Base-by-base conservation (phyloP, 2,888 invertebrate species). In the Kuschelorhynchus macadamiae region DNA sequence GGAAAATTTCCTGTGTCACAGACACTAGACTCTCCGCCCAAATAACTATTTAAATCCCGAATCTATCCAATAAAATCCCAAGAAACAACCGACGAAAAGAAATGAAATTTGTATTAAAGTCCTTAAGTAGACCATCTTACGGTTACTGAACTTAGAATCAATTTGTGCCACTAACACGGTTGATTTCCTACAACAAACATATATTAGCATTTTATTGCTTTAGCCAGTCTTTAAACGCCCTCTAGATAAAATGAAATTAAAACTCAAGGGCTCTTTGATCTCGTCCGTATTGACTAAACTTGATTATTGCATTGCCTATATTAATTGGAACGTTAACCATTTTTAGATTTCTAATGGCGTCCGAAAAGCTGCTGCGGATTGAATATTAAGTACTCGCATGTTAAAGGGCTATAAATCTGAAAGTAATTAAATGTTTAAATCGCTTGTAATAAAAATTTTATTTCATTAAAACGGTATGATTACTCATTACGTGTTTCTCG, bases 191-290 rank as follows among this genome's bases (percentile, higher is more conserved):
- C 85, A 85, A 87, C 88, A 88, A 89, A 89, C 88, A 88, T 85
- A 84, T 87, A 89, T 89, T 89, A 88, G 86, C 89, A 89, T 89
- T 89, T 89, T 89, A 89, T 89, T 89, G 88, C 83, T 82, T 83
- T 80, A 81, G 84, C 84, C 81, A 78, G 81, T 64, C 66, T 80
- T 82, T 82, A 80, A 81, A 82, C 82, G 82, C 84, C 85, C 85
- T 83, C 81, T 82, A 84, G 85, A 85, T 85, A 85, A 85, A 86
- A 85, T 85, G 85, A 85, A 86, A 86, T 86, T 86, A 86, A 86
- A 86, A 85, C 83, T 82, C 83, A 82, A 83, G 83, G 79, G 84
- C 82, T 80, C 86, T 86, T 86, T 86, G 86, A 86, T 86, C 83
- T 82, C 81, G 76, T 80, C 81, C 78, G 16, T 82, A 83, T 83